These are phyloP conservation scores for Marcusenius ussheri DNA, from an alignment of 2,113 vertebrate genomes.

Conservation along the genomic window DNA sequence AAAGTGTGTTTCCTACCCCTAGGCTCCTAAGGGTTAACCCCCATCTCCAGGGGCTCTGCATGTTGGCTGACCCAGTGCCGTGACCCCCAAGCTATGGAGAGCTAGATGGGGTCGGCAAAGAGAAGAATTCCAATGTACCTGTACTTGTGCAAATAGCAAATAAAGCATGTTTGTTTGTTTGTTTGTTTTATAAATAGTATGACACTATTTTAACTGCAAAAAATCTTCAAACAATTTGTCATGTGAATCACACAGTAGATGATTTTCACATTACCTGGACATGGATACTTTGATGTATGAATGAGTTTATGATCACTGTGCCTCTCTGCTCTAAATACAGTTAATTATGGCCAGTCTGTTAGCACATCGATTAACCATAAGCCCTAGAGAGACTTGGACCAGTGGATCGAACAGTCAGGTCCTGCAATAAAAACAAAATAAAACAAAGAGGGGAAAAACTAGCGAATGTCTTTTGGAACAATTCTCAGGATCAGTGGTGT, in stretches of 20 bases:
- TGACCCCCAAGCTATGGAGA: too few relatives aligned
- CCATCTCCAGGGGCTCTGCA: too few relatives aligned
- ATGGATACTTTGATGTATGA: neutral
- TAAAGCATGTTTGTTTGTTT: too few relatives aligned
- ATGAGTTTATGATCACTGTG: neutral
- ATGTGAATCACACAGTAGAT: neutral
- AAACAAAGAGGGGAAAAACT: neutral
- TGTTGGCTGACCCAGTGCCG: too few relatives aligned
- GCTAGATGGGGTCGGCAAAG: too few relatives aligned
- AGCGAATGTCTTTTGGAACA: neutral
- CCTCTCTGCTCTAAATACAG: neutral
- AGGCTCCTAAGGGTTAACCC: too few relatives aligned
- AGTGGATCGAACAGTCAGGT: neutral
- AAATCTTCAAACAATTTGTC: neutral
- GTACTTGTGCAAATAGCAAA: too few relatives aligned
- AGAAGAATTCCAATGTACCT: too few relatives aligned
- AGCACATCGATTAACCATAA: conserved; percentile 15
- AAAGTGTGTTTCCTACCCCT: too few relatives aligned
- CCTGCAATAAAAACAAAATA: conserved; percentile 4
- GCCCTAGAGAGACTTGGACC: conserved; percentile 3
- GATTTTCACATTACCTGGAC: neutral
- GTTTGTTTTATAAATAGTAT: neutral
- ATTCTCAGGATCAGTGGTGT: neutral
- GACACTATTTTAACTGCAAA: conserved; percentile 27
- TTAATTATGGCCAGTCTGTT: conserved; percentile 3